A percentile compares a stretch with the other conserved stretches of the same genome.
These are phyloP conservation scores for Drosophila borealis DNA, from an alignment of 2,888 invertebrate genomes.

Conservation along the genomic window DNA sequence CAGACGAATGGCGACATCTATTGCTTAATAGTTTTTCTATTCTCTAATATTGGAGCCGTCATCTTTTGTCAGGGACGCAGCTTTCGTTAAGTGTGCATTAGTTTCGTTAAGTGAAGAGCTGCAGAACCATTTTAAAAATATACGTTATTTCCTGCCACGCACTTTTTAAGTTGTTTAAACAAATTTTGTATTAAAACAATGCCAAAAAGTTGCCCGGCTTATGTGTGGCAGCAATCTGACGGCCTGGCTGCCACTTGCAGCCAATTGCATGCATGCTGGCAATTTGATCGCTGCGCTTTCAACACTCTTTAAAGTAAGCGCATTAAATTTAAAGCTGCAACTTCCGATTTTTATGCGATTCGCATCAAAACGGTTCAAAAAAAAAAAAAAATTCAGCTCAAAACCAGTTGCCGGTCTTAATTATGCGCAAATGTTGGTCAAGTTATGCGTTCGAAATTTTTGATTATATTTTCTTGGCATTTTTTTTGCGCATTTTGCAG, in stretches of 20 bases:
- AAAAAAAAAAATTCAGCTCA: background rate
- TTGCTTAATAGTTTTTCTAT: background rate
- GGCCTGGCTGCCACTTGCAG: conserved; percentile 3
- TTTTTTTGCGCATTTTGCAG: conserved; percentile 18
- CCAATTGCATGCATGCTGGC: background rate
- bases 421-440: conserved; percentile 70
- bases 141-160: conserved; percentile 3
- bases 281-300: conserved; percentile 49
- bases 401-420: conserved; percentile 72
- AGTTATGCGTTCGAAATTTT: conserved; percentile 36
- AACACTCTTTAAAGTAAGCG: conserved; percentile 66
- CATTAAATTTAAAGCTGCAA: conserved; percentile 75
- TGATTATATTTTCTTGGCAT: no score
- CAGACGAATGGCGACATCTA: no score
- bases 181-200: background rate
- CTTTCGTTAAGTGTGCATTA: background rate
- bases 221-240: conserved; percentile 2
- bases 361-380: conserved; percentile 25
- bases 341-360: conserved; percentile 74
- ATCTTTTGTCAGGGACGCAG: background rate
- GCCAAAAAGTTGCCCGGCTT: background rate
- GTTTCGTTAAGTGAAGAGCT: conserved; percentile 34
- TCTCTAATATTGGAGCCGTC: background rate
- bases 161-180: background rate
- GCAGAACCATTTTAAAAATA: background rate